These are phyloP conservation scores for Piscicola geometra DNA, from an alignment of 2,888 invertebrate species.

Conservation along the genomic window DNA sequence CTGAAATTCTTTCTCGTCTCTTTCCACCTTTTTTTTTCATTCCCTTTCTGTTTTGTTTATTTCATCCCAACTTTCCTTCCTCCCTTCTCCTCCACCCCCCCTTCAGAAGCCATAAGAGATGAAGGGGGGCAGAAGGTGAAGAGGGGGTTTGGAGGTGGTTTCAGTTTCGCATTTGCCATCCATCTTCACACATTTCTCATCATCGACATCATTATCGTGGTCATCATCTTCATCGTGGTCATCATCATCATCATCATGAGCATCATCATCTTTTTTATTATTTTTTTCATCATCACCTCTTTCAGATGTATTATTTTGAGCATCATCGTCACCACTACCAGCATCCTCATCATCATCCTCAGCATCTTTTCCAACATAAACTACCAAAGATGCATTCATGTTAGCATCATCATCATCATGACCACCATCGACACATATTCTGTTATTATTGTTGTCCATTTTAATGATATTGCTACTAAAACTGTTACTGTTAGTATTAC, in stretches of 20 bases:
- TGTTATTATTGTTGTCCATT: not conserved
- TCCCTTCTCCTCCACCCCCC: not conserved
- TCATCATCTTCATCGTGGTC: not conserved
- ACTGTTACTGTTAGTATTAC: too few relatives aligned
- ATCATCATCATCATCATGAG: not conserved
- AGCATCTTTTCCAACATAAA: not conserved
- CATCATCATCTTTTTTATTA: not conserved
- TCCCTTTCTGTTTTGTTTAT: not conserved
- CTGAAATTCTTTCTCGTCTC: not conserved
- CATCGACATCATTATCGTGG: not conserved
- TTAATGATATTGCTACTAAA: slow-evolving; percentile 3
- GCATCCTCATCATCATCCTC: not conserved
- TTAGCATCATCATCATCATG: not conserved
- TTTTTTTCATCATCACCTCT: not conserved
- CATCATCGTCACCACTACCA: not conserved
- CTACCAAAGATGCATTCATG: not conserved
- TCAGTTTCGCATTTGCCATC: too few relatives aligned
- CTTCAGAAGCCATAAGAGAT: too few relatives aligned
- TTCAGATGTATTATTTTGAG: not conserved
- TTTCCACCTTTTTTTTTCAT: not conserved
- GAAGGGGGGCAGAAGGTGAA: too few relatives aligned
- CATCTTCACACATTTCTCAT: not conserved
- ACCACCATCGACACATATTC: not conserved
- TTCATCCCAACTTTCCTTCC: not conserved
- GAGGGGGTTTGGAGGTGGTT: too few relatives aligned